Evolutionary conservation across 2,113 vertebrate genomes (phyloP).

Genomic region (Silurus asotus): DNA sequence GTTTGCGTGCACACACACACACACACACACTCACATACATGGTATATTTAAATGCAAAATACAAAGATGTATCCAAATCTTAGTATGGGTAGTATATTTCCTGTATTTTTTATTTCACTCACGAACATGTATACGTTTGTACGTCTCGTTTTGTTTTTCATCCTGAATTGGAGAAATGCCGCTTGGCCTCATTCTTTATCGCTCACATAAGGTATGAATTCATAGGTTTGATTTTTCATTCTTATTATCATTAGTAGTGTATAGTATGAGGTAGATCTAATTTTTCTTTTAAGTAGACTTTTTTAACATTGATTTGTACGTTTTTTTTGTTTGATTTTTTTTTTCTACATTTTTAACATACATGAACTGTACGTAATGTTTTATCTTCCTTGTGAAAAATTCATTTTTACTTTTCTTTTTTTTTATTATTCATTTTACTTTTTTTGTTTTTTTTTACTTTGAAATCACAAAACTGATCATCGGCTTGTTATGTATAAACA

Average conservation of each 20-base stretch:
- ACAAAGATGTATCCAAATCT: constrained; percentile 77
- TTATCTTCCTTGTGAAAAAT: constrained; percentile 21
- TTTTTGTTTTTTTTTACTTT: constrained; percentile 51
- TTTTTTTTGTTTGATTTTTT: constrained; percentile 32
- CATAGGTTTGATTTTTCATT: constrained; percentile 49
- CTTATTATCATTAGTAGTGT: constrained; percentile 55
- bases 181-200: constrained; percentile 55
- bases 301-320: constrained; percentile 54
- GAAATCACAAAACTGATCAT: constrained; percentile 61
- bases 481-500: constrained; percentile 70
- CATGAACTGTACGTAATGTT: constrained; percentile 58
- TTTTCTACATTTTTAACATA: constrained; percentile 52
- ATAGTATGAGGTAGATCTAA: constrained; percentile 53
- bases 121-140: constrained; percentile 46
- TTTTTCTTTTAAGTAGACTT: constrained; percentile 55
- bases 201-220: constrained; percentile 53
- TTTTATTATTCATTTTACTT: neutral
- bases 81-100: constrained; percentile 66
- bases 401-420: constrained; percentile 28
- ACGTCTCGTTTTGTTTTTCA: constrained; percentile 49
- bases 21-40: constrained; percentile 64
- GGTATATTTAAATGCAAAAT: constrained; percentile 78
- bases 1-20: constrained; percentile 58
- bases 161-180: constrained; percentile 19
- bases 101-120: constrained; percentile 55